Evolutionary conservation across 1,140 invertebrate species (phyloP).

Genomic region (roundworm (Caenorhabditis elegans)): DNA sequence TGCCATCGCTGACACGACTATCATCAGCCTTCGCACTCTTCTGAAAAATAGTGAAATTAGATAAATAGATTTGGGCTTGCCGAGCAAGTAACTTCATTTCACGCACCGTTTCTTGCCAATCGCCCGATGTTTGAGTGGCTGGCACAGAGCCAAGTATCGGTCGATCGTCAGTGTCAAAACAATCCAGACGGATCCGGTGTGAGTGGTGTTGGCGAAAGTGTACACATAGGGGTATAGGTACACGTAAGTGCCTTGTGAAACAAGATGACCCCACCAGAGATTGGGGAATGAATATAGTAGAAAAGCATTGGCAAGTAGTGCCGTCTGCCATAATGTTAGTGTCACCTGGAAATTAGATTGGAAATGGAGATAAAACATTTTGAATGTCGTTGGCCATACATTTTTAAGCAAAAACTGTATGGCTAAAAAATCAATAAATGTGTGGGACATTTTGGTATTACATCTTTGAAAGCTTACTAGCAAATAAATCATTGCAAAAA

Average conservation of each 20-base stretch:
- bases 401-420: no score
- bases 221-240: conserved; percentile 61
- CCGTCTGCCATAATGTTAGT: conserved; percentile 61
- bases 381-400: no score
- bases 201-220: conserved; percentile 61
- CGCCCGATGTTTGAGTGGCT: conserved; percentile 58
- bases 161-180: conserved; percentile 61
- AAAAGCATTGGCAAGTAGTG: conserved; percentile 61
- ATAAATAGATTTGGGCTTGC: background rate
- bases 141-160: conserved; percentile 60
- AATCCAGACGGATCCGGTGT: conserved; percentile 63
- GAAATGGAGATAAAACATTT: conserved; percentile 36
- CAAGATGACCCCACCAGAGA: conserved; percentile 55
- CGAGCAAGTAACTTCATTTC: background rate
- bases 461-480: no score
- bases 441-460: no score
- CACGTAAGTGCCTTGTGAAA: conserved; percentile 54
- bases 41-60: conserved; percentile 51
- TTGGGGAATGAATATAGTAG: conserved; percentile 64
- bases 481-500: no score
- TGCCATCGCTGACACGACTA: conserved; percentile 55
- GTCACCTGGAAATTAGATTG: conserved; percentile 49
- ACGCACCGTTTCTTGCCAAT: conserved; percentile 61
- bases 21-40: conserved; percentile 59
- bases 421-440: no score